Conservation (phyloP, 2,113 vertebrate species). For the rat (Rattus norvegicus) region GRCr8 NC_086019.1:176609001-176609500, state of each 20-base stretch:
- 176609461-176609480: slow-evolving; percentile 19
- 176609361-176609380: not conserved
- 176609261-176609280: not conserved
- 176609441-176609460: not conserved
- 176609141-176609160: not conserved
- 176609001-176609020: no score
- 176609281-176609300: fast-evolving
- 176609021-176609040: no score
- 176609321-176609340: not conserved
- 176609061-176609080: not conserved
- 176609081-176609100: not conserved
- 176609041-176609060: not conserved
- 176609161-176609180: not conserved
- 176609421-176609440: not conserved
- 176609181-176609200: not conserved
- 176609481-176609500: slow-evolving; percentile 18
- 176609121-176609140: not conserved
- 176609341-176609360: not conserved
- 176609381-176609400: not conserved
- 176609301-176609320: not conserved
- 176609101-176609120: not conserved
- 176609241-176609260: not conserved
- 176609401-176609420: not conserved
- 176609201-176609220: not conserved
- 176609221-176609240: not conserved